Conservation (phyloP, 23 tunicate genomes). For the Trididemnum nubilum region DNA sequence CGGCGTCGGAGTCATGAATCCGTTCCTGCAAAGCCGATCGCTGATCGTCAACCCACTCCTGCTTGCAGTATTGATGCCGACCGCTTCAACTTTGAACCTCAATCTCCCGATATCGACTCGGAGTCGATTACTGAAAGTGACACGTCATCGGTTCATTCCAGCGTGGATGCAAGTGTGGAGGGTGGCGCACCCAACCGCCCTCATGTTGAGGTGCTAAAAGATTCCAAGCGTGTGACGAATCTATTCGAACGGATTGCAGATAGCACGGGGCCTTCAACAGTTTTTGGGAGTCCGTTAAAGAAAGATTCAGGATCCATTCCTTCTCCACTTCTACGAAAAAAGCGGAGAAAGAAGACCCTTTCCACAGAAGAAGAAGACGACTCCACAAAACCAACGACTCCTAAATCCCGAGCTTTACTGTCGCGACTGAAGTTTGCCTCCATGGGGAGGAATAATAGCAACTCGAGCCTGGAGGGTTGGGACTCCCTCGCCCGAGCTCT, state of each 20-base stretch:
- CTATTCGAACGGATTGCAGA: slow-evolving; percentile 37
- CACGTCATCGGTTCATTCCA: slow-evolving; percentile 31
- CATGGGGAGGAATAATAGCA: slow-evolving; percentile 38
- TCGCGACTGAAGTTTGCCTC: slow-evolving; percentile 34
- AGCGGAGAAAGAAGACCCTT: not conserved
- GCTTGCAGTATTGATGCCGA: slow-evolving; percentile 26
- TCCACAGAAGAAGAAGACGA: slow-evolving; percentile 16
- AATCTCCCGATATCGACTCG: slow-evolving; percentile 21
- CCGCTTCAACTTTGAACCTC: slow-evolving; percentile 34
- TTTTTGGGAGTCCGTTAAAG: slow-evolving; percentile 32
- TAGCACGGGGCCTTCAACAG: slow-evolving; percentile 32
- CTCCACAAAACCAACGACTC: not conserved
- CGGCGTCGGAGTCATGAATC: slow-evolving; percentile 28
- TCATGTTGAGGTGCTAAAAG: not conserved
- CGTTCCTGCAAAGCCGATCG: slow-evolving; percentile 4
- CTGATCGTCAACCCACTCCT: slow-evolving; percentile 50
- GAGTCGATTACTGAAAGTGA: slow-evolving; percentile 52
- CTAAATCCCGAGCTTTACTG: slow-evolving; percentile 33
- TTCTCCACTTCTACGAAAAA: not conserved
- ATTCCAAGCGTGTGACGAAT: not conserved
- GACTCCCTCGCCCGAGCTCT: slow-evolving; percentile 77
- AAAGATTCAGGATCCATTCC: not conserved
- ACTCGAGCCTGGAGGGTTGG: slow-evolving; percentile 65
- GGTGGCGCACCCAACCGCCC: not conserved
- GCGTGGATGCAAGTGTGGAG: not conserved